These are phyloP conservation scores for Osmerus eperlanus DNA, from an alignment of 2,113 vertebrate species.

Conservation along the genomic window DNA sequence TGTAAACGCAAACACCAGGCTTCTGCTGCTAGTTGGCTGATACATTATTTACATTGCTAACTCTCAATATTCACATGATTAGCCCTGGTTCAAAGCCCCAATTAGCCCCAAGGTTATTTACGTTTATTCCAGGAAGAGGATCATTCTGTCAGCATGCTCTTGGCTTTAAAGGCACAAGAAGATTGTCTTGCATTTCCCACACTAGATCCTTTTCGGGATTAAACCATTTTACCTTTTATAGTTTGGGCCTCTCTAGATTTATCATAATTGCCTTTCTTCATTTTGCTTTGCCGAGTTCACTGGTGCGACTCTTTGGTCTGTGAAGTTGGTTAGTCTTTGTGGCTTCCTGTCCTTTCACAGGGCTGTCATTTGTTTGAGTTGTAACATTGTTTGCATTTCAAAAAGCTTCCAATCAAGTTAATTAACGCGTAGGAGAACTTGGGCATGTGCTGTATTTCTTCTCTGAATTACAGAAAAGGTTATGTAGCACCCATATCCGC, in stretches of 20 bases:
- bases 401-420: constrained; percentile 29
- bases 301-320: constrained; percentile 23
- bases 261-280: constrained; percentile 24
- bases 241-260: constrained; percentile 7
- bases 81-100: constrained; percentile 23
- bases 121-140: constrained; percentile 14
- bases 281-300: constrained; percentile 27
- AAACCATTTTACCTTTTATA: constrained; percentile 13
- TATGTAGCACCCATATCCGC: neutral
- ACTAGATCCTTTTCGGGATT: too few relatives aligned
- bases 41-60: constrained; percentile 60
- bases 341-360: constrained; percentile 1
- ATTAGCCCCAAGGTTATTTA: constrained; percentile 41
- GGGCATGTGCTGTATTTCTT: neutral
- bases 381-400: constrained; percentile 26
- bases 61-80: constrained; percentile 49
- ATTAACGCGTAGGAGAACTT: constrained; percentile 27
- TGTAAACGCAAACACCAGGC: too few relatives aligned
- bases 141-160: constrained; percentile 24
- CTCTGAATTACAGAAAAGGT: constrained; percentile 14
- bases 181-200: too few relatives aligned
- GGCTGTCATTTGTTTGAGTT: constrained; percentile 8
- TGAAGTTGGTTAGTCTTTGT: constrained; percentile 14
- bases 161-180: constrained; percentile 29
- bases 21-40: neutral